Evolutionary conservation across 2,888 invertebrate species (phyloP).

Genomic region (Netelia virgata): DNA sequence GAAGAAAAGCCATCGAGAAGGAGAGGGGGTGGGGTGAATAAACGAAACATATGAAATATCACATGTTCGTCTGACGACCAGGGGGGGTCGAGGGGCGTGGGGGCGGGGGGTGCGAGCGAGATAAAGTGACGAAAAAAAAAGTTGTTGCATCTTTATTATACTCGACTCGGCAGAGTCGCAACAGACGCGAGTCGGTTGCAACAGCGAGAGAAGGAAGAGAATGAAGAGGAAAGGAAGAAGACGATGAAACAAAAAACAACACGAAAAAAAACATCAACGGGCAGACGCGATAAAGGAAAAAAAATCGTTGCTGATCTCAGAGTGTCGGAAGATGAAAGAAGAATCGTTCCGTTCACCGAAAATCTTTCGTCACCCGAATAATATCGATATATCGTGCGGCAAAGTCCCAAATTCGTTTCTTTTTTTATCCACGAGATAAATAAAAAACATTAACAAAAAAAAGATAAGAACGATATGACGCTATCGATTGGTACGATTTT

Average conservation of each 20-base stretch:
- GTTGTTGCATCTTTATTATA: slow-evolving; percentile 46
- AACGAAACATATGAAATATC: slow-evolving; percentile 37
- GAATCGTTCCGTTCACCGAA: background rate
- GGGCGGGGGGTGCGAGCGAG: slow-evolving; percentile 25
- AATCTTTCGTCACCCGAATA: no score
- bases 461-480: no score
- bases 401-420: no score
- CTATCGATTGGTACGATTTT: no score
- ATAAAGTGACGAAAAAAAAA: slow-evolving; percentile 42
- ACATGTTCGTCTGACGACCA: slow-evolving; percentile 44
- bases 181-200: slow-evolving; percentile 11
- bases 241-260: background rate
- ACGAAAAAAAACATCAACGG: slow-evolving; percentile 7
- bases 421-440: no score
- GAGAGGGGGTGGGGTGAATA: slow-evolving; percentile 27
- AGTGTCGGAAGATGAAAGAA: slow-evolving; percentile 3
- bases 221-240: slow-evolving; percentile 11
- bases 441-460: no score
- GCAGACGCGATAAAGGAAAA: background rate
- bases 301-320: no score
- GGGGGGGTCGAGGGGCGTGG: slow-evolving; percentile 20
- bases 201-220: slow-evolving; percentile 13
- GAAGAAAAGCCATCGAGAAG: background rate
- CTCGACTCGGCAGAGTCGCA: slow-evolving; percentile 41
- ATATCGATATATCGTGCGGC: no score